Evolutionary conservation across 2,888 invertebrate genomes (phyloP).

Genomic region (Eupsilia transversa): DNA sequence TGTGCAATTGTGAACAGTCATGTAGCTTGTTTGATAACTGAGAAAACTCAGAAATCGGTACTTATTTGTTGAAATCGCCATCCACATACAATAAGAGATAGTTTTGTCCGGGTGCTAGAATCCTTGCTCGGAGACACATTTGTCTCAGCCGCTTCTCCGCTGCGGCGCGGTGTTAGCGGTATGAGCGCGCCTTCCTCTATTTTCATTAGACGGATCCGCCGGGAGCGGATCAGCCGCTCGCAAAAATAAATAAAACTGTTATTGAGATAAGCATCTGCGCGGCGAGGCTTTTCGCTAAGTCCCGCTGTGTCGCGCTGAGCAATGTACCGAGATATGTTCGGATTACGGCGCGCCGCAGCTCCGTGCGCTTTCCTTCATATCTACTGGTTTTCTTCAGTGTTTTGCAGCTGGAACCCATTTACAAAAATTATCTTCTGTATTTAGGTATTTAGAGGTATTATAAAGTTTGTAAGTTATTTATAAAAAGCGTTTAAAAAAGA

Average conservation of each 20-base stretch:
- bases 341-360: slow-evolving; percentile 85
- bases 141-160: slow-evolving; percentile 65
- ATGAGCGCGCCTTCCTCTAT: slow-evolving; percentile 81
- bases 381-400: slow-evolving; percentile 83
- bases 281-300: slow-evolving; percentile 89
- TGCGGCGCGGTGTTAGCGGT: slow-evolving; percentile 67
- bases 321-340: slow-evolving; percentile 89
- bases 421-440: slow-evolving; percentile 68
- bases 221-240: slow-evolving; percentile 88
- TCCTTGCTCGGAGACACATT: slow-evolving; percentile 64
- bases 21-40: slow-evolving; percentile 16
- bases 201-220: slow-evolving; percentile 87
- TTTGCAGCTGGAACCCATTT: slow-evolving; percentile 86
- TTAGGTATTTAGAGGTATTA: slow-evolving; percentile 61
- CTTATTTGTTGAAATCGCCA: slow-evolving; percentile 44
- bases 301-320: slow-evolving; percentile 89
- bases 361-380: slow-evolving; percentile 79
- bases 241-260: slow-evolving; percentile 91
- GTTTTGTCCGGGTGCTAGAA: slow-evolving; percentile 36
- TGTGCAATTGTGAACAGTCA: slow-evolving; percentile 12
- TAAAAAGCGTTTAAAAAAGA: slow-evolving; percentile 53
- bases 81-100: slow-evolving; percentile 30
- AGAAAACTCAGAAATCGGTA: slow-evolving; percentile 20
- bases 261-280: slow-evolving; percentile 90
- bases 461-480: slow-evolving; percentile 65